Evolutionary conservation across 2,797 vertebrate species (phyloP).

Genomic region (Cynodonichthys magdalenae): DNA sequence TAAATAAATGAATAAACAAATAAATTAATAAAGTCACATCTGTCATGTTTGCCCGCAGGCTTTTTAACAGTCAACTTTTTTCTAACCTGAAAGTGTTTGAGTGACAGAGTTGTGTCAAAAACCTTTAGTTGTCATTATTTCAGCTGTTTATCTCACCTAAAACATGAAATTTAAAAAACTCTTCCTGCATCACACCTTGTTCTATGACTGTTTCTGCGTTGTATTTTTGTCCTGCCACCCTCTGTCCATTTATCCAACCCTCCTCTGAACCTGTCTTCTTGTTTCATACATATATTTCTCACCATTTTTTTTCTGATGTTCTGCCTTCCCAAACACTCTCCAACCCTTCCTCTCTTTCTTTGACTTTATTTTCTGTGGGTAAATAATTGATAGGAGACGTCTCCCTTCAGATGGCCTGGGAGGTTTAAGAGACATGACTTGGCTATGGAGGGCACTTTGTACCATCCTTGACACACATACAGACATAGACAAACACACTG

Average conservation of each 20-base stretch:
- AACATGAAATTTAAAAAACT: slow-evolving; percentile 59
- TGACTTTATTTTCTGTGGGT: slow-evolving; percentile 32
- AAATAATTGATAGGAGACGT: slow-evolving; percentile 73
- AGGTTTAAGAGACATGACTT: slow-evolving; percentile 74
- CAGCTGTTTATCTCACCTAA: slow-evolving; percentile 42
- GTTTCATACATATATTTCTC: slow-evolving; percentile 8
- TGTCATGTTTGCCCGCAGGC: slow-evolving; percentile 17
- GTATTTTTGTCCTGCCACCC: slow-evolving; percentile 8
- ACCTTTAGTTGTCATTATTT: slow-evolving; percentile 60
- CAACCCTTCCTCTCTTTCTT: background rate
- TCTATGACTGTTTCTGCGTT: slow-evolving; percentile 7
- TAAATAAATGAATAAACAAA: slow-evolving; percentile 4
- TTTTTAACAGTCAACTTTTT: slow-evolving; percentile 21
- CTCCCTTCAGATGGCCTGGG: slow-evolving; percentile 48
- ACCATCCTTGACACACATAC: slow-evolving; percentile 48
- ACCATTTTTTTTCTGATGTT: slow-evolving; percentile 1
- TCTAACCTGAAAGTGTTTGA: slow-evolving; percentile 47
- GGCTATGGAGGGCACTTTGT: slow-evolving; percentile 71
- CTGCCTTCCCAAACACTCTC: background rate
- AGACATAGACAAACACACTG: slow-evolving; percentile 26
- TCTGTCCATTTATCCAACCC: background rate
- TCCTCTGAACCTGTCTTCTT: background rate
- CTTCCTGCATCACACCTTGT: slow-evolving; percentile 43
- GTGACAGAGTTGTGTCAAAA: slow-evolving; percentile 58
- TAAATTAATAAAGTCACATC: slow-evolving; percentile 12